Evolutionary conservation across 2,113 vertebrate species (phyloP).

Genomic region (Amphilophus citrinellus): DNA sequence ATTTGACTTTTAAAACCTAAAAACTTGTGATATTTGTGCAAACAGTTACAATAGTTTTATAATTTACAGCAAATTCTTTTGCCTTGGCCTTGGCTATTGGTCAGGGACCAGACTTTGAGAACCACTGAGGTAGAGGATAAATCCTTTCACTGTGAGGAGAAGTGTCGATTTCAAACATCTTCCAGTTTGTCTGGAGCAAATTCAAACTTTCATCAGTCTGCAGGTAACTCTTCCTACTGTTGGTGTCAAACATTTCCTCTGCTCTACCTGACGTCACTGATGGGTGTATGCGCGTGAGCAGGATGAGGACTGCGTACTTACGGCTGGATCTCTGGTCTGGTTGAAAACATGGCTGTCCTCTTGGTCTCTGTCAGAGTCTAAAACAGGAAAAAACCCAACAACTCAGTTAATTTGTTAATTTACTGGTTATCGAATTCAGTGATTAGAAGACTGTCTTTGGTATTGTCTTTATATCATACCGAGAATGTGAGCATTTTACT

Average conservation of each 20-base stretch:
- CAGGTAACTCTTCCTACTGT: background rate
- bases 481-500: background rate
- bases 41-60: background rate
- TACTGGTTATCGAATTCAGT: background rate
- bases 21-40: background rate
- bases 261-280: no score
- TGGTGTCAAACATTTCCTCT: no score
- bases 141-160: no score
- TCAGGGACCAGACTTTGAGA: no score
- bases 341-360: constrained; percentile 78
- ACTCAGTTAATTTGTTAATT: background rate
- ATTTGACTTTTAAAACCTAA: background rate
- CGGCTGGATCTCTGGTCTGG: constrained; percentile 73
- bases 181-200: background rate
- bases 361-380: constrained; percentile 79
- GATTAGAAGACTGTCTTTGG: background rate
- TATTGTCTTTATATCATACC: accelerated
- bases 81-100: background rate
- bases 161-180: no score
- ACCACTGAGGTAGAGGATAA: no score
- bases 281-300: background rate
- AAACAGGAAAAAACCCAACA: constrained; percentile 35
- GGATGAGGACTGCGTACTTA: constrained; percentile 57
- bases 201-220: background rate
- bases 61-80: background rate